Conservation (phyloP, 2,888 invertebrate species). For the Ametastegia equiseti region DNA sequence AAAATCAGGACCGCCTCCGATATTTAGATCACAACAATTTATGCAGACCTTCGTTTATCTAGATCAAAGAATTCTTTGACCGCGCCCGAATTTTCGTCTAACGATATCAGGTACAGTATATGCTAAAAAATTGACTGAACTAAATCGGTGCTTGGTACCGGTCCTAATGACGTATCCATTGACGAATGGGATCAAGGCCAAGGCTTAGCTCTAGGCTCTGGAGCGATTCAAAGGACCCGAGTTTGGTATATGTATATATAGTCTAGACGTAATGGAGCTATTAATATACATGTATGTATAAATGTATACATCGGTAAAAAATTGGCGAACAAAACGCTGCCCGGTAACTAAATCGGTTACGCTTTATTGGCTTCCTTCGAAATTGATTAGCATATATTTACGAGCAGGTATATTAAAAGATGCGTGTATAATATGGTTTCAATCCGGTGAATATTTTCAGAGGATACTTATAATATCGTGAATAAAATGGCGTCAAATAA, state of each 20-base stretch:
- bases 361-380: background rate
- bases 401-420: background rate
- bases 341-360: background rate
- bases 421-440: background rate
- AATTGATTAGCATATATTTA: slow-evolving; percentile 14
- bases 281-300: slow-evolving; percentile 8
- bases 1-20: background rate
- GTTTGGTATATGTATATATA: background rate
- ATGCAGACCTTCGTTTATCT: slow-evolving; percentile 12
- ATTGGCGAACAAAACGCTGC: background rate
- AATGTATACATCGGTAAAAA: background rate
- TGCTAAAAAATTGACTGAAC: background rate
- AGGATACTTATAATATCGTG: background rate
- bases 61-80: background rate
- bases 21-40: background rate
- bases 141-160: background rate
- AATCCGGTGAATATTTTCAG: background rate
- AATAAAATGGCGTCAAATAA: slow-evolving; percentile 21
- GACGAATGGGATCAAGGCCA: slow-evolving; percentile 33
- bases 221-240: background rate
- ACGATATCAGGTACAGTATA: slow-evolving; percentile 14
- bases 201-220: slow-evolving; percentile 28
- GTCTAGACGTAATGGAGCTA: slow-evolving; percentile 12
- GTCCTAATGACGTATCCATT: background rate
- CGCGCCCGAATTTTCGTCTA: slow-evolving; percentile 15